phyloP scores from a whole-genome alignment of 2,797 vertebrate genomes.

The Argentina silus region DNA sequence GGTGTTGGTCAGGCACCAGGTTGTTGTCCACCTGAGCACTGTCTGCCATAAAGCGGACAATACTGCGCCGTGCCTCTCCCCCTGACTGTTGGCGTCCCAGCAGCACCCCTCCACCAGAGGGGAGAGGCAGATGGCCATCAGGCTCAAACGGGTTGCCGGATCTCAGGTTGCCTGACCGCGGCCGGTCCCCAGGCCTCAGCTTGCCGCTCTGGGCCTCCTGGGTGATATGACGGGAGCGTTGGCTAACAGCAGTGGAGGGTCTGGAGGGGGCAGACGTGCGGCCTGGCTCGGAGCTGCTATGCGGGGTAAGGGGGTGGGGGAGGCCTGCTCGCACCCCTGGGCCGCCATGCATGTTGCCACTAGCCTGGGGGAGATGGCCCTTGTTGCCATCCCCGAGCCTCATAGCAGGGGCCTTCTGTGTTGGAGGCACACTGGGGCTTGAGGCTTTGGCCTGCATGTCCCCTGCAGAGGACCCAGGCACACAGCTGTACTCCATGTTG shows the following conservation, averaged over 20 bases:
- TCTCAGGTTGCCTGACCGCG: slow-evolving; percentile 86
- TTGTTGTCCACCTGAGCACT: slow-evolving; percentile 88
- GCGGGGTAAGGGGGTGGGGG: slow-evolving; percentile 86
- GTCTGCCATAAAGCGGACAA: slow-evolving; percentile 95
- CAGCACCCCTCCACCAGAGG: slow-evolving; percentile 88
- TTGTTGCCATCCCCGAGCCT: slow-evolving; percentile 91
- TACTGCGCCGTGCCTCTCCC: slow-evolving; percentile 85
- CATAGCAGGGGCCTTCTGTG: slow-evolving; percentile 89
- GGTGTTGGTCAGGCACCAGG: slow-evolving; percentile 88
- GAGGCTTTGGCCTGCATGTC: slow-evolving; percentile 93
- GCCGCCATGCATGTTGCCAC: slow-evolving; percentile 88
- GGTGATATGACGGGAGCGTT: slow-evolving; percentile 88
- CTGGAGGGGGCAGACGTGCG: slow-evolving; percentile 85
- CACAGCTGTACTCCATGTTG: slow-evolving; percentile 90
- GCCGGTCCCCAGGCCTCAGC: slow-evolving; percentile 87
- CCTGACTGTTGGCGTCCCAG: slow-evolving; percentile 87
- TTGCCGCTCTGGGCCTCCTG: slow-evolving; percentile 86
- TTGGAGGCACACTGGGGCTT: slow-evolving; percentile 87
- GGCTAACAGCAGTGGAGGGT: slow-evolving; percentile 83
- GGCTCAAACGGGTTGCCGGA: slow-evolving; percentile 91
- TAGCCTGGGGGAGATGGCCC: slow-evolving; percentile 89
- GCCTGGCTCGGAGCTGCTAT: slow-evolving; percentile 87
- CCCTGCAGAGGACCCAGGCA: slow-evolving; percentile 84
- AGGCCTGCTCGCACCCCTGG: slow-evolving; percentile 81
- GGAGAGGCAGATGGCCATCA: slow-evolving; percentile 86